phyloP scores from a whole-genome alignment of 2,888 invertebrate species.

The Drosophila siamana region DNA sequence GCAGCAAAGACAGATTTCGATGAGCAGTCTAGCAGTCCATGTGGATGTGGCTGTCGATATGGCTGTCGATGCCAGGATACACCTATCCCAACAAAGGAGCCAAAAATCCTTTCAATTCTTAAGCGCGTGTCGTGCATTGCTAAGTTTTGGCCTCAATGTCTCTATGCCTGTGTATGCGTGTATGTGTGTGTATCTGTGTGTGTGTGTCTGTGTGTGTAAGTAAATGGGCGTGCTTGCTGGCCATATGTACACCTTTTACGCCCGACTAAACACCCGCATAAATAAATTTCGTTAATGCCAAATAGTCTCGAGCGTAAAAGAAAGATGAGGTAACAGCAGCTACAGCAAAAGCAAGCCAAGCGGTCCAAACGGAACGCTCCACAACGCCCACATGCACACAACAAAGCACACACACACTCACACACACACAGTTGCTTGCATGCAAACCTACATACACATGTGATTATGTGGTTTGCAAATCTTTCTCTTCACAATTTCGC shows the following conservation, averaged over 20 bases:
- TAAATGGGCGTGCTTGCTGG: slow-evolving; percentile 45
- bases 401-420: slow-evolving; percentile 8
- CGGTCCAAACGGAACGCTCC: slow-evolving; percentile 67
- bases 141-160: slow-evolving; percentile 50
- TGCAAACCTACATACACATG: slow-evolving; percentile 10
- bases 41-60: neutral
- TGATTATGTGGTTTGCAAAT: slow-evolving; percentile 28
- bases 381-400: slow-evolving; percentile 23
- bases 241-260: slow-evolving; percentile 81
- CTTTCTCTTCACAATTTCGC: slow-evolving; percentile 45
- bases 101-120: slow-evolving; percentile 78
- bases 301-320: slow-evolving; percentile 82
- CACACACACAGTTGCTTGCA: slow-evolving; percentile 25
- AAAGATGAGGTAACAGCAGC: slow-evolving; percentile 74
- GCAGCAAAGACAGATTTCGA: slow-evolving; percentile 17
- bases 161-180: slow-evolving; percentile 15
- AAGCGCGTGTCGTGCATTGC: slow-evolving; percentile 70
- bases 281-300: slow-evolving; percentile 83
- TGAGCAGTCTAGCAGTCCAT: neutral
- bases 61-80: slow-evolving; percentile 8
- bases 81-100: slow-evolving; percentile 47
- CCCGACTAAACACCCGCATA: slow-evolving; percentile 82
- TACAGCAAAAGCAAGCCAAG: slow-evolving; percentile 34
- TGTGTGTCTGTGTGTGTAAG: slow-evolving; percentile 10
- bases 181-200: slow-evolving; percentile 7